Percentiles rank a stretch among this genome's conserved stretches.
Conservation (phyloP, 2,113 vertebrate genomes). For the Siniperca chuatsi region DNA sequence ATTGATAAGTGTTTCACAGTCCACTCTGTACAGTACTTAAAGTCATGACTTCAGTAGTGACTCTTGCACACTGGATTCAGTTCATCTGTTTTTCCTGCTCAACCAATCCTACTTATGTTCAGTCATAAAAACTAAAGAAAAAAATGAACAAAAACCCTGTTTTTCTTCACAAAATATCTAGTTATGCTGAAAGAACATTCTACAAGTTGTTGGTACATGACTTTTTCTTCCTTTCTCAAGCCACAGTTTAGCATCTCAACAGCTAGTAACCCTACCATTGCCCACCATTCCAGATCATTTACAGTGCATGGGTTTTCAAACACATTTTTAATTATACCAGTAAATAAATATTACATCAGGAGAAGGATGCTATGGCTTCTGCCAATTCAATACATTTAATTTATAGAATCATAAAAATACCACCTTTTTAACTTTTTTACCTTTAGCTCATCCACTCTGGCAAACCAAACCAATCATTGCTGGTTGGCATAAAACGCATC, state of each 20-base stretch:
- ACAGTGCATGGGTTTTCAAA: neutral
- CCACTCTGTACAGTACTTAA: conserved; percentile 50
- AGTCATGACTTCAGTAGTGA: conserved; percentile 18
- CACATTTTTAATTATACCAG: neutral
- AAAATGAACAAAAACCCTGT: neutral
- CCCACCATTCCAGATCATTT: neutral
- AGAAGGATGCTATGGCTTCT: neutral
- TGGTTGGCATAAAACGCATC: too few species aligned
- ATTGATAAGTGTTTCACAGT: conserved; percentile 50
- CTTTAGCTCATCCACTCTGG: too few species aligned
- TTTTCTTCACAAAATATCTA: neutral
- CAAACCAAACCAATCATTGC: too few species aligned
- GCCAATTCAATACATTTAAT: neutral
- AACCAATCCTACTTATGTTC: neutral
- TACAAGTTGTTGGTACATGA: neutral
- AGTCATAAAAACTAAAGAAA: neutral
- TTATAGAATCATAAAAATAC: neutral
- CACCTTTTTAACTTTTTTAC: neutral
- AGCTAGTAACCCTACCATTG: neutral
- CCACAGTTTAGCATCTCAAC: neutral
- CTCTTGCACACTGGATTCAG: neutral
- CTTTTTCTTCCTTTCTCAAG: neutral
- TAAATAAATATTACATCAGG: neutral
- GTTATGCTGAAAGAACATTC: neutral
- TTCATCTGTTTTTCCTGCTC: conserved; percentile 8